A percentile compares a stretch with the other conserved stretches of the same genome.
Conservation (phyloP, 2,113 vertebrate species). For the Clarias gariepinus region DNA sequence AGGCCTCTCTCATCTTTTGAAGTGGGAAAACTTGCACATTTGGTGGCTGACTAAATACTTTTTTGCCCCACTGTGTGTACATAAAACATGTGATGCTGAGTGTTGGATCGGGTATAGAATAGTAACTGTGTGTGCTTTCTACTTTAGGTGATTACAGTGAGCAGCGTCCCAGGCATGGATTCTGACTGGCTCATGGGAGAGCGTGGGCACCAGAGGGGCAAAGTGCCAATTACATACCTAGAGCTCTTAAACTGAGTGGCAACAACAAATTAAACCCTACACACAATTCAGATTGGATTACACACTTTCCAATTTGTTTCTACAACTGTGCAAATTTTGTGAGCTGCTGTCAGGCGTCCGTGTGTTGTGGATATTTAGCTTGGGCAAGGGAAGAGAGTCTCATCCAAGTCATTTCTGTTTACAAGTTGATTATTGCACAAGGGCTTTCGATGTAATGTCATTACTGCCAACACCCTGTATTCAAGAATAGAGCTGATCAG, state of each 20-base stretch:
- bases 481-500: slow-evolving; percentile 32
- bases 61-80: too few relatives aligned
- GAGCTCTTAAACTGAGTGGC: slow-evolving; percentile 91
- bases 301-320: slow-evolving; percentile 78
- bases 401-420: slow-evolving; percentile 71
- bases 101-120: background rate
- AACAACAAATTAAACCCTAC: slow-evolving; percentile 44
- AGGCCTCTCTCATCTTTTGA: too few relatives aligned
- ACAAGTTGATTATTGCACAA: slow-evolving; percentile 78
- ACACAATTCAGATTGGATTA: slow-evolving; percentile 59
- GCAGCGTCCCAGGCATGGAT: slow-evolving; percentile 91
- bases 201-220: slow-evolving; percentile 93
- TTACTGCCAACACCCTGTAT: slow-evolving; percentile 44
- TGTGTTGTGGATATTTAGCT: slow-evolving; percentile 62
- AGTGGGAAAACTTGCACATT: too few relatives aligned
- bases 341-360: slow-evolving; percentile 76
- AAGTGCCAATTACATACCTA: slow-evolving; percentile 98
- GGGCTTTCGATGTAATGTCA: slow-evolving; percentile 68
- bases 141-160: slow-evolving; percentile 90
- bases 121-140: slow-evolving; percentile 26
- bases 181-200: slow-evolving; percentile 98
- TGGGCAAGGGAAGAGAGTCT: slow-evolving; percentile 52
- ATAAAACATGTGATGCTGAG: background rate
- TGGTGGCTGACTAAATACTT: too few relatives aligned
- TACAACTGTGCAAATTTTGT: slow-evolving; percentile 75